Evolutionary conservation across 2,797 vertebrate species (phyloP).

Genomic region (Myotis planiceps): DNA sequence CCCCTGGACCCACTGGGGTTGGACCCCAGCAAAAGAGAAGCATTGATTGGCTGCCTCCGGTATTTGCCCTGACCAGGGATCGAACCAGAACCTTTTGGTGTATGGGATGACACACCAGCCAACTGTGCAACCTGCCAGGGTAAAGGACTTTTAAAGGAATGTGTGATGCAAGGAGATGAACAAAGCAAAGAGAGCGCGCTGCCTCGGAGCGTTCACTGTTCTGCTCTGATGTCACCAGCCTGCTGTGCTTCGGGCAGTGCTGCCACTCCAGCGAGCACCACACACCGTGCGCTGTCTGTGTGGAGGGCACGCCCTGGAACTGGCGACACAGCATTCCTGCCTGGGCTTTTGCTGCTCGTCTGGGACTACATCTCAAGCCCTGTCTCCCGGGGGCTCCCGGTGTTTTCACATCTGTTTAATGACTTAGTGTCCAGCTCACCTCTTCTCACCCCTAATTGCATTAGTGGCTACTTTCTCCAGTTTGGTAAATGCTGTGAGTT

Average conservation of each 20-base stretch:
- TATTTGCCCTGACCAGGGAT: neutral
- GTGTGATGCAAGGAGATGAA: neutral
- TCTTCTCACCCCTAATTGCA: neutral
- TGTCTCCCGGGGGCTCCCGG: neutral
- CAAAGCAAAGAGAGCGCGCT: neutral
- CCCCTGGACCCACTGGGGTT: too few relatives aligned
- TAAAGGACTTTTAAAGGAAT: neutral
- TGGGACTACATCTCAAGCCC: neutral
- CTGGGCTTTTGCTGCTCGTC: neutral
- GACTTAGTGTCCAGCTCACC: neutral
- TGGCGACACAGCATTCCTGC: neutral
- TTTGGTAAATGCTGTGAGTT: neutral
- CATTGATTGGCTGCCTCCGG: neutral
- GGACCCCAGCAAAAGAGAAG: too few relatives aligned
- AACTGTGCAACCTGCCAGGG: neutral
- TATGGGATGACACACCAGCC: neutral
- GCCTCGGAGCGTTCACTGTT: neutral
- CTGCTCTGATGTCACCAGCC: neutral
- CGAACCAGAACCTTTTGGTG: neutral
- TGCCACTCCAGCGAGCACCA: neutral
- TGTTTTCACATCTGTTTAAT: neutral
- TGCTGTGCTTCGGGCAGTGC: neutral
- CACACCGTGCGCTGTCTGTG: rapidly evolving
- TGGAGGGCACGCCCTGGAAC: rapidly evolving
- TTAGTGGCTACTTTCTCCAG: neutral